phyloP scores from a whole-genome alignment of 37 sponge, comb jelly and placozoan species.

The Ianthella basta region DNA sequence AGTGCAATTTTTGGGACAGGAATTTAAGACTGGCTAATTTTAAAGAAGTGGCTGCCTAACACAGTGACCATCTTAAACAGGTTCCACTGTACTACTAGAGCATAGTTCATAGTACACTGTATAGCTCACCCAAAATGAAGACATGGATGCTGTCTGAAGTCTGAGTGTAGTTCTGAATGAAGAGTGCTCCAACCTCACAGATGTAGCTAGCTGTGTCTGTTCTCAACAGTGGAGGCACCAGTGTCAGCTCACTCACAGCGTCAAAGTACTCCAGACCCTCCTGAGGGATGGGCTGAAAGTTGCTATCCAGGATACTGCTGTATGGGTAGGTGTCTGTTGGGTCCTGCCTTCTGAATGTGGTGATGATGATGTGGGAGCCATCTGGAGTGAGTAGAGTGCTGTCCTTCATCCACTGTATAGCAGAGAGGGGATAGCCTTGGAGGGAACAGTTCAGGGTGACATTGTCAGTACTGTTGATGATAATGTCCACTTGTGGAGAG shows the following conservation, averaged over 20 bases:
- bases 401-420: too few relatives aligned
- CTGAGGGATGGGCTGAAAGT: background rate
- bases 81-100: too few relatives aligned
- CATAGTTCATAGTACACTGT: too few relatives aligned
- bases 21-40: too few relatives aligned
- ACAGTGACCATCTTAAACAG: too few relatives aligned
- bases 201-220: conserved; percentile 70
- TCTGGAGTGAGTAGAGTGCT: too few relatives aligned
- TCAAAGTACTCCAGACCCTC: conserved; percentile 30
- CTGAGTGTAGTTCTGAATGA: background rate
- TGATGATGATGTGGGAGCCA: background rate
- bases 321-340: background rate
- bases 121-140: conserved; percentile 51
- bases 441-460: too few relatives aligned
- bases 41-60: too few relatives aligned
- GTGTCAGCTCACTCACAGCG: conserved; percentile 38
- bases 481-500: too few relatives aligned
- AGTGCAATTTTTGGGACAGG: too few relatives aligned
- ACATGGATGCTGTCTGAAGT: conserved; percentile 32
- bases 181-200: conserved; percentile 46
- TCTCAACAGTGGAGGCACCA: conserved; percentile 34
- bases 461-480: too few relatives aligned
- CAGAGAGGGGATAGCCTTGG: too few relatives aligned
- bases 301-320: background rate
- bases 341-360: conserved; percentile 7